phyloP scores from a whole-genome alignment of 1,140 invertebrate species.

The Drosophila nannoptera region DNA sequence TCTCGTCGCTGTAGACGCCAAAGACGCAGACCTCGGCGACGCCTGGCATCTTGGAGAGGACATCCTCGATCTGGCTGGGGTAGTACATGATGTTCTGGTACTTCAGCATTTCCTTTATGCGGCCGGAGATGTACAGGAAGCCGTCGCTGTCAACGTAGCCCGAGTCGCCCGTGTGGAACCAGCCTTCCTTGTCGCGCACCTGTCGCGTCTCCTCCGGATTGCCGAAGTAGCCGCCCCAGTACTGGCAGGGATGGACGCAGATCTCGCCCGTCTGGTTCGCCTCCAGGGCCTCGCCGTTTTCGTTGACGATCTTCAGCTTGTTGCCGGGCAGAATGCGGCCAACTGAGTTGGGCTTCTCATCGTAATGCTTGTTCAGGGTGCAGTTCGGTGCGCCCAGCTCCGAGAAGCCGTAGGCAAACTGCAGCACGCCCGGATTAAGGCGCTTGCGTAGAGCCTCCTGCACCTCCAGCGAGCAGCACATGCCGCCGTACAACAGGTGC shows the following conservation, averaged over 20 bases:
- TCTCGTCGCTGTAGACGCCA: conserved; percentile 30
- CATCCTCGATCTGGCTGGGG: conserved; percentile 48
- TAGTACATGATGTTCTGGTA: conserved; percentile 78
- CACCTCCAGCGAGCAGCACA: conserved; percentile 17
- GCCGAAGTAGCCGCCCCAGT: conserved; percentile 76
- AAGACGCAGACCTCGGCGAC: conserved; percentile 47
- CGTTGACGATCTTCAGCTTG: conserved; percentile 71
- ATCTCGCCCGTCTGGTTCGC: conserved; percentile 83
- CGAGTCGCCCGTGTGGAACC: conserved; percentile 86
- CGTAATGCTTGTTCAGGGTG: conserved; percentile 26
- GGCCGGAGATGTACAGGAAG: conserved; percentile 84
- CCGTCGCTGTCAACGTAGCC: conserved; percentile 84
- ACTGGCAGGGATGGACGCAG: conserved; percentile 79
- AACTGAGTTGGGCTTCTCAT: conserved; percentile 36
- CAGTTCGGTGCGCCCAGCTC: conserved; percentile 27
- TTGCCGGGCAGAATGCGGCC: conserved; percentile 50
- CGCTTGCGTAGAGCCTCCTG: conserved; percentile 23
- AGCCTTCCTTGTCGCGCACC: conserved; percentile 82
- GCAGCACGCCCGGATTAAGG: conserved; percentile 17
- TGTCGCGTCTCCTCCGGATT: conserved; percentile 81
- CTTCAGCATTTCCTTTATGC: conserved; percentile 88
- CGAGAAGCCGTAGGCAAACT: conserved; percentile 28
- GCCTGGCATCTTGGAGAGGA: conserved; percentile 27
- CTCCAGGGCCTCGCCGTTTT: conserved; percentile 81
- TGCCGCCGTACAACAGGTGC: conserved; percentile 26